A percentile compares a stretch with the other conserved stretches of the same genome.
Conservation (phyloP, 2,888 invertebrate species). For the Matsumyia berberina region DNA sequence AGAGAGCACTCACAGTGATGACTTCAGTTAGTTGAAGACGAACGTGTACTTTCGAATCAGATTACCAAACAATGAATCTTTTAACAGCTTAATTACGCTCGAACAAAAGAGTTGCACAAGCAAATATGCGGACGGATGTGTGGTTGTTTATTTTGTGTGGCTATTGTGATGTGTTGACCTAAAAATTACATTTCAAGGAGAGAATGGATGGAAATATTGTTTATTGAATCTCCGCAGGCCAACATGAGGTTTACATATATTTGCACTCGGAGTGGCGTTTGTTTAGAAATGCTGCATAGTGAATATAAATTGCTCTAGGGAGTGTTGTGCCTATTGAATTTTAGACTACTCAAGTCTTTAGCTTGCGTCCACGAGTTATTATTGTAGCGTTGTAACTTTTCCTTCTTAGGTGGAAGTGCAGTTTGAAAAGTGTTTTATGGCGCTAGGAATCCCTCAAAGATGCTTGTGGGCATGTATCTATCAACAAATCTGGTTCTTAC, state of each 20-base stretch:
- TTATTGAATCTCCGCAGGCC: constrained; percentile 26
- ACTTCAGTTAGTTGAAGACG: constrained; percentile 11
- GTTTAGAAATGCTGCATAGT: not conserved
- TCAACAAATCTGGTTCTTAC: no score
- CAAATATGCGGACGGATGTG: constrained; percentile 13
- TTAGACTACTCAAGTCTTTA: no score
- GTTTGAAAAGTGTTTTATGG: no score
- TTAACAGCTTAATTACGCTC: constrained; percentile 63
- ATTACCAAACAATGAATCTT: constrained; percentile 58
- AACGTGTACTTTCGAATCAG: constrained; percentile 17
- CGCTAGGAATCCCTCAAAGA: no score
- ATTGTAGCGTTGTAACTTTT: no score
- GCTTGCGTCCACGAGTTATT: no score
- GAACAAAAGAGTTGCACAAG: constrained; percentile 61
- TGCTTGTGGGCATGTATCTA: no score
- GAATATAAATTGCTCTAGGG: not conserved
- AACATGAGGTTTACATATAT: not conserved
- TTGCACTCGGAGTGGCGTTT: not conserved
- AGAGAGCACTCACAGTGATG: not conserved
- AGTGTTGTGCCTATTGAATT: not conserved
- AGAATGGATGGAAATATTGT: constrained; percentile 15
- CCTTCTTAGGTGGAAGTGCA: no score
- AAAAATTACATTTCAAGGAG: constrained; percentile 23
- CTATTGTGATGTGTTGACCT: constrained; percentile 44
- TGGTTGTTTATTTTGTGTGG: constrained; percentile 15